Conservation (phyloP, 2,797 vertebrate genomes). For the Tragelaphus eurycerus region DNA sequence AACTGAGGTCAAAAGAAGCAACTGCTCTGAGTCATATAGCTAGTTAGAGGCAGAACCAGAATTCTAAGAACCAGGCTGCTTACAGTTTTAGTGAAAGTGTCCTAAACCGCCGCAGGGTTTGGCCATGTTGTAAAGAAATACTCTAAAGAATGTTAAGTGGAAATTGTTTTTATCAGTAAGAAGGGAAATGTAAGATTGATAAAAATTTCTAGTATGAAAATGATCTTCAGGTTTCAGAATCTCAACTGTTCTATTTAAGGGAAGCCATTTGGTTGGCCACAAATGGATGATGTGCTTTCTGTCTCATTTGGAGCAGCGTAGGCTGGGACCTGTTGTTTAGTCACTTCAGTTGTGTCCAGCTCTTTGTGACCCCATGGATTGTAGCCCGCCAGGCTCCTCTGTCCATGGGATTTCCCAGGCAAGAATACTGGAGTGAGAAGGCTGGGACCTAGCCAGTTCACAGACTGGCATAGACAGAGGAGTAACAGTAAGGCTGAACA, state of each 20-base stretch:
- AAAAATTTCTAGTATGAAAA: neutral
- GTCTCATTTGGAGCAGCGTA: neutral
- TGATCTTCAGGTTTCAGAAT: constrained; percentile 27
- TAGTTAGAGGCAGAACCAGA: neutral
- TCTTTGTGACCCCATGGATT: neutral
- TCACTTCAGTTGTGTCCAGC: neutral
- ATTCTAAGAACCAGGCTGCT: neutral
- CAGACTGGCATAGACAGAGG: neutral
- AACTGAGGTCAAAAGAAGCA: neutral
- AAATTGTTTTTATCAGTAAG: neutral
- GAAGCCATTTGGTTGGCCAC: neutral
- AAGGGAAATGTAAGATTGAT: neutral
- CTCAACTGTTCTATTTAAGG: neutral
- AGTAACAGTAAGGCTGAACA: neutral
- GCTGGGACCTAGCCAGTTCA: neutral
- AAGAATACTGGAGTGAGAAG: neutral
- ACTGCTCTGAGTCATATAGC: neutral
- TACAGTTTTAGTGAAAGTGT: neutral
- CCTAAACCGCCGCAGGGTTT: neutral
- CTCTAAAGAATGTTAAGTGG: neutral
- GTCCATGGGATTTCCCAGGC: neutral
- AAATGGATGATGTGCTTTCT: neutral
- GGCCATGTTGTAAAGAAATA: neutral
- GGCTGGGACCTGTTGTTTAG: neutral
- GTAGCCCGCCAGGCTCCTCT: neutral